Base-by-base conservation (phyloP, 2,797 vertebrate species). In the Nyctibius grandis region DNA sequence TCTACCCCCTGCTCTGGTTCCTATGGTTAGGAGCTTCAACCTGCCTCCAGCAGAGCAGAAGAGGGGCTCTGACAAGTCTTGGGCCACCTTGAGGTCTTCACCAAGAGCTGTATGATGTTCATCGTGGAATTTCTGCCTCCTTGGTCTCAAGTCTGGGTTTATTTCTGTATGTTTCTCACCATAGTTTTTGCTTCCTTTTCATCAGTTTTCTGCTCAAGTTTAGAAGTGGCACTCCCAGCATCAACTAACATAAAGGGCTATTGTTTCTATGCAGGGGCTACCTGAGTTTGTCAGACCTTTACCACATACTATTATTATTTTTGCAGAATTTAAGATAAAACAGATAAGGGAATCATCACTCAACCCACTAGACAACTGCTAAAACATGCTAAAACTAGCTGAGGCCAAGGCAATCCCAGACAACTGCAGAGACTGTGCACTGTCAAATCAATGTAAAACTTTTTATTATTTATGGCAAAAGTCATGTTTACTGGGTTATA, bases 91-190 rank as follows among this genome's bases (percentile, higher is more conserved):
- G 0, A 77, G 16, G 5, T 40, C 38, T 65, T 88, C 15, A 33
- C 8, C 5, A 73, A 47, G 42, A 83, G 38, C 12, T 61, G 19
- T 31, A 50, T 21, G 22, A n/a, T 14, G 9, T n/a, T 48, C 3
- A 0, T 6, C 14, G 6, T 4, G 16, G 50, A 78, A 45, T 72
- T 85, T 75, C 67, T 82, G 16, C 21, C 11, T 22, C 11, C 12
- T 73, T 4, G 4, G 2, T 53, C 28, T 79, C 0, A 0, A 44
- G 20, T 31, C 22, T 65, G 9, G 4, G 13, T 54, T 76, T 59
- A 13, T 14, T 82, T 79, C 40, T 17, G 0, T 36, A 5, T 5
- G 8, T 61, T 86, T 81, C 6, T 88, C 3, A 9, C 47, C 5
- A 25, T 3, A n/a, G 40, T 83, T 77, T 61, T 77, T 61, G 0